phyloP scores from a whole-genome alignment of 64 coral and sea anemone genomes.

The Porites australiensis region DNA sequence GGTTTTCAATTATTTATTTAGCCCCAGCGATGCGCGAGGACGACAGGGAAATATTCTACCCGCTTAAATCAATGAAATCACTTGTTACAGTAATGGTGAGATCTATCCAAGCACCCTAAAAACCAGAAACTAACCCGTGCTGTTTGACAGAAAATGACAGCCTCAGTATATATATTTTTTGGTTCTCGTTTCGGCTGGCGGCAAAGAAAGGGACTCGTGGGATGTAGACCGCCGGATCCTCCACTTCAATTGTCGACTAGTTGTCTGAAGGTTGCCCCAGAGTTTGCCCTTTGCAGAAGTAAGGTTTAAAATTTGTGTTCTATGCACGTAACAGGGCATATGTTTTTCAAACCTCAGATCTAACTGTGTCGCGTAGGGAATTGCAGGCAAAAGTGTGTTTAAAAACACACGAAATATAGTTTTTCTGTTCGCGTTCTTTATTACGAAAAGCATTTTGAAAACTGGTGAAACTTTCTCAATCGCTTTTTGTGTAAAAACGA shows the following conservation, averaged over 20 bases:
- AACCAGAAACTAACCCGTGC: background rate
- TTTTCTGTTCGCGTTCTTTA: too few species aligned
- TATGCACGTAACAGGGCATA: background rate
- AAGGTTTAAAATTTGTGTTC: background rate
- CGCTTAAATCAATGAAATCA: conserved; percentile 7
- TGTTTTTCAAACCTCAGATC: background rate
- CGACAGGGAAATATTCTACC: background rate
- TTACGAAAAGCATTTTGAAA: too few species aligned
- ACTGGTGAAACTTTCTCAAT: too few species aligned
- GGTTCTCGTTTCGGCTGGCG: background rate
- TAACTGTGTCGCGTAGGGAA: too few species aligned
- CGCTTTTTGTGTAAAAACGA: too few species aligned
- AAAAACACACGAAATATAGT: too few species aligned
- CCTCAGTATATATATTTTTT: background rate
- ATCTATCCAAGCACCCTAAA: conserved; percentile 21
- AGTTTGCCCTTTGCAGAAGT: background rate
- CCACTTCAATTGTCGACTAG: conserved; percentile 6
- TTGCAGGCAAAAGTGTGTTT: too few species aligned
- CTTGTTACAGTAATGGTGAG: conserved; percentile 9
- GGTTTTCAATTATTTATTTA: conserved; percentile 15
- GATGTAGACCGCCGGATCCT: too few species aligned
- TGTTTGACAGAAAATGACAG: background rate
- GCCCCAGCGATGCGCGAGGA: background rate
- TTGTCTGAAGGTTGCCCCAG: conserved; percentile 20
- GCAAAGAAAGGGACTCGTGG: background rate